Percentiles rank a stretch among this genome's conserved stretches.
phyloP scores from a whole-genome alignment of 2,113 vertebrate species.

The Cairina moschata region DNA sequence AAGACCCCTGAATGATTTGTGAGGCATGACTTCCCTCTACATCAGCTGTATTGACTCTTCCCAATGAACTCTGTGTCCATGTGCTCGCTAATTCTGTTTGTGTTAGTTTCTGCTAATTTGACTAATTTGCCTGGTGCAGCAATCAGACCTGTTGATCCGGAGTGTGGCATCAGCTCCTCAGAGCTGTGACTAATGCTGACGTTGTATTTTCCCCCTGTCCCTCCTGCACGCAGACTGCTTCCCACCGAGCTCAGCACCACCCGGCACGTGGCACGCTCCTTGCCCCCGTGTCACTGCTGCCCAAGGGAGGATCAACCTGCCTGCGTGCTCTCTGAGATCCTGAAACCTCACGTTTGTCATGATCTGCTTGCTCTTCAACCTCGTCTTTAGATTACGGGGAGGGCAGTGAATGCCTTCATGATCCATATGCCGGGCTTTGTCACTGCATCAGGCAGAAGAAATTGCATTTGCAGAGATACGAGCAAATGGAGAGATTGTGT shows the following conservation, averaged over 20 bases:
- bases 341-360: not conserved
- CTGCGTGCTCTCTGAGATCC: not conserved
- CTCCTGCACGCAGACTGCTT: not conserved
- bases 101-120: not conserved
- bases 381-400: not conserved
- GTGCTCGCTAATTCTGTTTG: not conserved
- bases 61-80: not conserved
- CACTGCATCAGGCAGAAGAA: not conserved
- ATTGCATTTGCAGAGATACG: not conserved
- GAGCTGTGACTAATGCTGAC: not conserved
- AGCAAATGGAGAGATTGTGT: not conserved
- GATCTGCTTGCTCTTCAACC: not conserved
- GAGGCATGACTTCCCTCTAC: not conserved
- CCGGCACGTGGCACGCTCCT: fast-evolving
- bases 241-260: not conserved
- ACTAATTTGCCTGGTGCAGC: not conserved
- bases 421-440: fast-evolving
- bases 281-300: not conserved
- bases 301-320: not conserved
- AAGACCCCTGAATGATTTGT: not conserved
- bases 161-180: not conserved
- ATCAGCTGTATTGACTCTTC: not conserved
- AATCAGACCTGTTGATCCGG: not conserved
- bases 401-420: not conserved
- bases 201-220: not conserved